Evolutionary conservation across 1,140 invertebrate species (phyloP).

Genomic region (Planococcus citri): DNA sequence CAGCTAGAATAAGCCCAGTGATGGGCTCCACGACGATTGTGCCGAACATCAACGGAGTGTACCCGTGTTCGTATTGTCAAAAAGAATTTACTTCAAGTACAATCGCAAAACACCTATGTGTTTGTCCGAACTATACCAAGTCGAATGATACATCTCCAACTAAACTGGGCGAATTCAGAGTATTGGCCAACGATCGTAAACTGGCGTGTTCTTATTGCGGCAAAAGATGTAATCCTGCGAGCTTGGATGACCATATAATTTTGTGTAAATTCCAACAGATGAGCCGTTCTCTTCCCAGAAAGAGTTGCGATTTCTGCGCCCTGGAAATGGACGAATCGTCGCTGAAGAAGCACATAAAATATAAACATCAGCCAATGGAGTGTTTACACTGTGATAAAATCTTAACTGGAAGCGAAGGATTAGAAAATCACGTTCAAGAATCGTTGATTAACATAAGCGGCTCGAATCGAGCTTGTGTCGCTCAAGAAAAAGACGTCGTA

Average conservation of each 20-base stretch:
- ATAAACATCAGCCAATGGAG: background rate
- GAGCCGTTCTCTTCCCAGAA: background rate
- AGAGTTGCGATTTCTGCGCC: background rate
- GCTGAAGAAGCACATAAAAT: background rate
- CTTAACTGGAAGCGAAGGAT: background rate
- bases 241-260: too few relatives aligned
- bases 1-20: background rate
- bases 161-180: background rate
- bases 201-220: too few relatives aligned
- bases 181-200: background rate
- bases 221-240: too few relatives aligned
- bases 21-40: background rate
- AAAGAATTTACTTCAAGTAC: background rate
- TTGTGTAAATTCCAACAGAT: too few relatives aligned
- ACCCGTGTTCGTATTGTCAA: background rate
- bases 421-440: background rate
- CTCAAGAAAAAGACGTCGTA: background rate
- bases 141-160: background rate
- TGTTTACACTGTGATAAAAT: background rate
- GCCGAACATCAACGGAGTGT: background rate
- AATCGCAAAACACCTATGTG: background rate
- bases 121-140: background rate
- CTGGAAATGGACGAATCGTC: background rate
- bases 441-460: background rate
- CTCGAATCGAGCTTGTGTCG: background rate